Base-by-base conservation (phyloP, 2,113 vertebrate species). In the Pachypanchax playfairii region DNA sequence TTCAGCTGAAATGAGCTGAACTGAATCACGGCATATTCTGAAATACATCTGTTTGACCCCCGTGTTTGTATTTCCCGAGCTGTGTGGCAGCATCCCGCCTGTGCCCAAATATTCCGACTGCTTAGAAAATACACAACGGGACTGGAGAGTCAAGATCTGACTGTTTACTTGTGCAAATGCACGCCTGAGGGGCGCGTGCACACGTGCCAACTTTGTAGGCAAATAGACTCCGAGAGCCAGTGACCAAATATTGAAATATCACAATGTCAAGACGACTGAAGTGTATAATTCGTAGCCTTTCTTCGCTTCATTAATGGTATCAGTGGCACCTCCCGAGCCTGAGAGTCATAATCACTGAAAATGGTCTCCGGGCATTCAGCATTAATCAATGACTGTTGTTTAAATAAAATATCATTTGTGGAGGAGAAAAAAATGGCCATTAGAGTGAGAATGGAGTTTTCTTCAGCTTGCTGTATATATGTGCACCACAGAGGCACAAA, bases 81-180 rank as follows among this genome's bases (percentile, higher is more conserved):
- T 70, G 71, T 74, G 77, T 74, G 67, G 67, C 72, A 44, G 79
- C 66, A 83, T 80, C 59, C 73, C 29, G 75, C 63, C 48, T 46
- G 65, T 65, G 22, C 55, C 74, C 68, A 80, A 84, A 87, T 65
- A 87, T 82, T 80, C 79, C 7, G 64, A 82, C 47, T 31, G 15
- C 43, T 65, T 24, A 63, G 65, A 85, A 62, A 62, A 73, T 74
- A 65, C 73, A 58, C 63, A 36, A 50, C 1, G 75, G 77, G 79
- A 82, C 73, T 60, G 76, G 31, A 77, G 63, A 82, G 86, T 87
- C 83, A 84, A 84, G 86, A 83, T 74, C 77, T 70, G 64, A 35
- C 57, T 80, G 83, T 89, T 88, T 87, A 66, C 83, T 75, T 76
- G 75, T 85, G 81, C 80, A 89, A 84, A 82, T 82, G 70, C 48